Conservation (phyloP, 1,140 invertebrate genomes). For the Drosophila malerkotliana region DNA sequence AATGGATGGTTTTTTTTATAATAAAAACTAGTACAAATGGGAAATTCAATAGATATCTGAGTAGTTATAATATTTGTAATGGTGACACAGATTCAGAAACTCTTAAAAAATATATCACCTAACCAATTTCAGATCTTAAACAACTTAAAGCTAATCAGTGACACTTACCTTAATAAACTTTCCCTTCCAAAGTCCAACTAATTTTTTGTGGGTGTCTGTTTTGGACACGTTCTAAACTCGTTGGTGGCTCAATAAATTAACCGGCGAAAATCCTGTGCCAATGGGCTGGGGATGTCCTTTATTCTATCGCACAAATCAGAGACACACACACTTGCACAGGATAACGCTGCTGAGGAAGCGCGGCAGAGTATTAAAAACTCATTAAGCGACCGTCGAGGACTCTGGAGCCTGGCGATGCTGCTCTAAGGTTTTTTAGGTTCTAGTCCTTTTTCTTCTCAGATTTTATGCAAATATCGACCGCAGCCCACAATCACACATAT, state of each 20-base stretch:
- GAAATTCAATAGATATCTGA: neutral
- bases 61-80: neutral
- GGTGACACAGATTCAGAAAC: neutral
- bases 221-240: slow-evolving; percentile 50
- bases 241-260: slow-evolving; percentile 70
- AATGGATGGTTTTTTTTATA: slow-evolving; percentile 34
- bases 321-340: slow-evolving; percentile 11
- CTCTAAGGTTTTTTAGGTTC: slow-evolving; percentile 17
- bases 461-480: slow-evolving; percentile 80
- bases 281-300: slow-evolving; percentile 40
- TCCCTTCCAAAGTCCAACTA: slow-evolving; percentile 47
- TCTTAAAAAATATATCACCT: too few relatives aligned
- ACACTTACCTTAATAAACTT: slow-evolving; percentile 38
- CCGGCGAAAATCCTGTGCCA: slow-evolving; percentile 56
- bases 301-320: slow-evolving; percentile 29
- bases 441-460: slow-evolving; percentile 10
- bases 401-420: slow-evolving; percentile 13
- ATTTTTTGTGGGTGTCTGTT: slow-evolving; percentile 33
- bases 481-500: slow-evolving; percentile 31
- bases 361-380: slow-evolving; percentile 79
- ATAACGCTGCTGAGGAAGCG: slow-evolving; percentile 36
- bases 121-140: too few relatives aligned
- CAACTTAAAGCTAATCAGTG: slow-evolving; percentile 30
- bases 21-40: neutral
- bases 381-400: slow-evolving; percentile 60